Evolutionary conservation across 1,140 invertebrate species (phyloP).

Genomic region (Diprion similis): DNA sequence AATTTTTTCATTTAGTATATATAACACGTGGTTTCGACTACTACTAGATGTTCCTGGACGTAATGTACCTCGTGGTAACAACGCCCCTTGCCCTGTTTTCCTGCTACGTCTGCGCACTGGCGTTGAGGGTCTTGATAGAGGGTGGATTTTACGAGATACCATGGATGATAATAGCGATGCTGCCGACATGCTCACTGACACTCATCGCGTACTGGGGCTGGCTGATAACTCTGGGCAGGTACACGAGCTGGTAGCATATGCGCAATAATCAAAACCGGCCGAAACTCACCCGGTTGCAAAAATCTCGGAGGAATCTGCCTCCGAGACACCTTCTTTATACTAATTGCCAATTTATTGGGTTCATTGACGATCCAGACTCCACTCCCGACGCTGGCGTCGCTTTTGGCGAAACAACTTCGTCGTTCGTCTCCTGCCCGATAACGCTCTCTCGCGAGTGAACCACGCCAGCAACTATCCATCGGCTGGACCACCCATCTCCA

Average conservation of each 20-base stretch:
- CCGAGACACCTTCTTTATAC: no score
- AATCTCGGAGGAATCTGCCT: neutral
- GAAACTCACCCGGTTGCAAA: neutral
- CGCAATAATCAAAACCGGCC: neutral
- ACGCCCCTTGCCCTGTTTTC: constrained; percentile 66
- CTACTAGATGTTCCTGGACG: constrained; percentile 62
- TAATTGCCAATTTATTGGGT: neutral
- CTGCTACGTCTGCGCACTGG: constrained; percentile 63
- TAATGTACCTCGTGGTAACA: constrained; percentile 64
- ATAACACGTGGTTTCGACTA: neutral
- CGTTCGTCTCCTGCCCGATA: constrained; percentile 47
- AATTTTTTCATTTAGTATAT: neutral
- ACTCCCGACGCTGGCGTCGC: constrained; percentile 53
- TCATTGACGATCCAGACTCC: constrained; percentile 41
- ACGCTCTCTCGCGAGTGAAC: neutral
- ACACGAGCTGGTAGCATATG: constrained; percentile 28
- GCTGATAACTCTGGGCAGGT: constrained; percentile 58
- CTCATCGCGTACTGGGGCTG: constrained; percentile 58
- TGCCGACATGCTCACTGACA: constrained; percentile 55
- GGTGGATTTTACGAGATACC: constrained; percentile 51
- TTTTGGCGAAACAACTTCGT: constrained; percentile 57
- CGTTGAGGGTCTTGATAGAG: constrained; percentile 55
- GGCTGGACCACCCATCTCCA: neutral
- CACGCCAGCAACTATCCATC: neutral
- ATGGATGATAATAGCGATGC: constrained; percentile 56